phyloP scores from a whole-genome alignment of 30 jellyfish, hydroid and myxozoan genomes.

The Rhopilema esculentum region DNA sequence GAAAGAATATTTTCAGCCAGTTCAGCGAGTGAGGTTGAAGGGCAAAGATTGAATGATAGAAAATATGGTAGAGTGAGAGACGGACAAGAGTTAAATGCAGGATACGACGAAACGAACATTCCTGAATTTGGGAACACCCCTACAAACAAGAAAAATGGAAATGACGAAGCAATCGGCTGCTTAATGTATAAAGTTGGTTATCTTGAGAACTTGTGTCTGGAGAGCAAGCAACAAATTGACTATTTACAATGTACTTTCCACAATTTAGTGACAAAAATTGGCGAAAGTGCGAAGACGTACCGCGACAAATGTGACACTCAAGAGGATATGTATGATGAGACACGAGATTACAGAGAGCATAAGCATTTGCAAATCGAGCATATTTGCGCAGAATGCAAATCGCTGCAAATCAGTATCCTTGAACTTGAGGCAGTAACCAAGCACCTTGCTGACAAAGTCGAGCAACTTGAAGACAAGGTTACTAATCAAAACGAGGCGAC shows the following conservation, averaged over 20 bases:
- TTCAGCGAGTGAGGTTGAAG: no score
- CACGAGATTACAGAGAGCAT: background rate
- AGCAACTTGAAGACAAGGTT: background rate
- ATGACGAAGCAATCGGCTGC: background rate
- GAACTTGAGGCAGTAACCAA: background rate
- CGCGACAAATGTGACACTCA: no score
- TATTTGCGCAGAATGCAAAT: background rate
- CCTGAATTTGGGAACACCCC: background rate
- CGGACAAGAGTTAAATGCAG: no score
- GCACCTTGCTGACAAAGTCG: background rate
- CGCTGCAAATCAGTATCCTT: background rate
- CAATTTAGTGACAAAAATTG: background rate
- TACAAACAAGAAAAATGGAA: background rate
- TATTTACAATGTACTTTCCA: background rate
- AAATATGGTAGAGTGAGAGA: no score
- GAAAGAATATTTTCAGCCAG: no score
- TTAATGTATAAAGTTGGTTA: background rate
- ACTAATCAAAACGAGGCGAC: background rate
- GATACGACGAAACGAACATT: background rate
- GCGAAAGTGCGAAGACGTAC: background rate
- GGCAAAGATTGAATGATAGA: background rate
- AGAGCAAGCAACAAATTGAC: background rate
- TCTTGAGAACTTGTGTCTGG: background rate
- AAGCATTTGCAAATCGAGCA: background rate
- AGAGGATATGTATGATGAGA: no score